These are phyloP conservation scores for Neotoma lepida DNA, from an alignment of 2,113 vertebrate species.

Conservation along the genomic window DNA sequence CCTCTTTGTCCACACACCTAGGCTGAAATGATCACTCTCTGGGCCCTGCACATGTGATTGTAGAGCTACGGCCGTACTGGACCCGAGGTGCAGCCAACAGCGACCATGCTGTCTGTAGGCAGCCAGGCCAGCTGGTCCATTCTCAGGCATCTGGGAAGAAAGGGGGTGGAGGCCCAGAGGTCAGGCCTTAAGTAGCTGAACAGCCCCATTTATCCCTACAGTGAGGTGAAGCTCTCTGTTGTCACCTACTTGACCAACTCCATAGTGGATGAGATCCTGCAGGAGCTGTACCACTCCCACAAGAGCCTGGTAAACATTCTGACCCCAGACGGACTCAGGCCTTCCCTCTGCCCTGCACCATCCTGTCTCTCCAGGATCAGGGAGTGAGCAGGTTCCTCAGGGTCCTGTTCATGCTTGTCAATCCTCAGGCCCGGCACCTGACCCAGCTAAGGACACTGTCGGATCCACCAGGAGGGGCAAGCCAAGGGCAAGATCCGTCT, in stretches of 20 bases:
- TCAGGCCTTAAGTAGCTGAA: background rate
- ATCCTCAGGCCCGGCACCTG: slow-evolving; percentile 78
- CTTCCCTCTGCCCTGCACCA: background rate
- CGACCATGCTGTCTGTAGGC: background rate
- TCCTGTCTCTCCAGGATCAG: background rate
- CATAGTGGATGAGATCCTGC: slow-evolving; percentile 93
- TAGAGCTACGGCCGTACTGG: background rate
- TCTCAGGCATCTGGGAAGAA: background rate
- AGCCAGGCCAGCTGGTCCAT: background rate
- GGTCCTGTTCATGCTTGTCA: background rate
- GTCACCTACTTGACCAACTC: slow-evolving; percentile 95
- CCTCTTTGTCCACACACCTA: background rate
- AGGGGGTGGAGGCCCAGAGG: background rate
- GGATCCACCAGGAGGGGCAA: slow-evolving; percentile 60
- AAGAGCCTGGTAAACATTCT: slow-evolving; percentile 90
- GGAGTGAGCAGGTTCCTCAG: background rate
- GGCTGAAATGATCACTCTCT: background rate
- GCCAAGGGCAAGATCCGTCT: slow-evolving; percentile 71
- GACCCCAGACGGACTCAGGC: background rate
- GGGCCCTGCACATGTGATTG: background rate
- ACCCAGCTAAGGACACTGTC: slow-evolving; percentile 79
- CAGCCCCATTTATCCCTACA: slow-evolving; percentile 72
- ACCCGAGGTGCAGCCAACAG: background rate
- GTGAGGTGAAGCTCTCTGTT: slow-evolving; percentile 93
- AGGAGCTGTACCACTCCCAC: slow-evolving; percentile 92